Evolutionary conservation across 2,113 vertebrate species (phyloP), one percentile per base, ranked within the genome.

Genomic region (Leptodactylus fuscus): DNA sequence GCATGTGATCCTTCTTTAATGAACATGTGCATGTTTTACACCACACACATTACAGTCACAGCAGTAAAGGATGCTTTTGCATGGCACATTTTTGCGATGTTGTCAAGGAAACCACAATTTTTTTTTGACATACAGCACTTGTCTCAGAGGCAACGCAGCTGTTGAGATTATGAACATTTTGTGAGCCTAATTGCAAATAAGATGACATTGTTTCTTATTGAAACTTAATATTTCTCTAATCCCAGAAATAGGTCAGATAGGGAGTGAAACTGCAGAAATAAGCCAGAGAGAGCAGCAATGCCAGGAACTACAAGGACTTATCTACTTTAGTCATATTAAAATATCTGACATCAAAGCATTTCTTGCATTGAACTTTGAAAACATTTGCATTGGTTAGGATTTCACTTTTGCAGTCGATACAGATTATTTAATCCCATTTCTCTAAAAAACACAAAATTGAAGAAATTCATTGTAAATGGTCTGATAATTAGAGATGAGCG

Each of bases 241-340:
- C 82, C 55, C 36, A 24, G 71, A 84, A 84, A 84, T 84, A 84
- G 82, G 82, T 84, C 82, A 84, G 53, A 83, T 84, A 84, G 38
- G 36, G 27, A 65, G 41, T 75, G 20, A 76, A 78, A 84, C 10
- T 69, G 49, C 24, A 65, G 55, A 84, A 49, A 46, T 53, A 49
- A 76, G 71, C 24, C 71, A 75, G 12, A 74, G 34, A 46, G 9
- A 44, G 34, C 69, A 74, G 32, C 34, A 41, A 58, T 34, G 48
- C 51, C 27, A 6, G 70, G 34, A 53, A 51, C 65, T 55, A 49
- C 36, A 12, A 71, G 4, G 32, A 82, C 29, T 77, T 77, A 78
- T 71, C 46, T 53, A 18, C 27, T 82, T 69, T 82, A 38, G 48
- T 55, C 27, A 51, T 38, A 24, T 36, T 69, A 82, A 82, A 70